These are phyloP conservation scores for Enchytraeus crypticus DNA, from an alignment of 2,888 invertebrate species.

Conservation along the genomic window DNA sequence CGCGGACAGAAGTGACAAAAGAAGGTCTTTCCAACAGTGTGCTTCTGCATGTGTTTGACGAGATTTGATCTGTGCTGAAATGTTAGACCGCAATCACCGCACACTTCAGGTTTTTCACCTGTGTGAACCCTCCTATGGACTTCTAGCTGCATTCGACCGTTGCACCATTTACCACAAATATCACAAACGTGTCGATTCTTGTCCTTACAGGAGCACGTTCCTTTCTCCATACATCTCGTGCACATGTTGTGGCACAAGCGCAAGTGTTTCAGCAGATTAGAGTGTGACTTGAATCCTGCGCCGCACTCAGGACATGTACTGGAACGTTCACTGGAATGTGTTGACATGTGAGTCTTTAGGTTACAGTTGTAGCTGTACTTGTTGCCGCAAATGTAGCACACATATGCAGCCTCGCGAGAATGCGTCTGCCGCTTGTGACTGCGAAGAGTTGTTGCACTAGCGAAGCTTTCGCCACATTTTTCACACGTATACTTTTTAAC, in stretches of 20 bases:
- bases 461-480: not conserved
- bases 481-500: not conserved
- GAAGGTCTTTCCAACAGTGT: constrained; percentile 8
- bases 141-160: constrained; percentile 12
- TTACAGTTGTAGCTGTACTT: constrained; percentile 8
- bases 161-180: constrained; percentile 10
- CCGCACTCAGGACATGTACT: constrained; percentile 11
- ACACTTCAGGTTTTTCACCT: constrained; percentile 18
- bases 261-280: constrained; percentile 13
- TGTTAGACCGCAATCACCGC: constrained; percentile 11
- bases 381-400: constrained; percentile 9
- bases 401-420: constrained; percentile 5
- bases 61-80: constrained; percentile 18
- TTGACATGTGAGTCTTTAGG: constrained; percentile 8
- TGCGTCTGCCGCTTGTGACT: constrained; percentile 3
- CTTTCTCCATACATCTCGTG: not conserved
- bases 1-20: constrained; percentile 7
- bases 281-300: constrained; percentile 10
- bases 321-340: constrained; percentile 9
- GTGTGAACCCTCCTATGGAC: constrained; percentile 15
- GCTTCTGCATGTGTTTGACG: constrained; percentile 14
- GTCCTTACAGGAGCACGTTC: not conserved
- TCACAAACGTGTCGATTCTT: constrained; percentile 9
- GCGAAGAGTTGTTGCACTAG: not conserved
- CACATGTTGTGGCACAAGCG: not conserved